Percentiles rank a stretch among this genome's conserved stretches.
Evolutionary conservation across 2,113 vertebrate genomes (phyloP).

Genomic region (Mohoua ochrocephala): DNA sequence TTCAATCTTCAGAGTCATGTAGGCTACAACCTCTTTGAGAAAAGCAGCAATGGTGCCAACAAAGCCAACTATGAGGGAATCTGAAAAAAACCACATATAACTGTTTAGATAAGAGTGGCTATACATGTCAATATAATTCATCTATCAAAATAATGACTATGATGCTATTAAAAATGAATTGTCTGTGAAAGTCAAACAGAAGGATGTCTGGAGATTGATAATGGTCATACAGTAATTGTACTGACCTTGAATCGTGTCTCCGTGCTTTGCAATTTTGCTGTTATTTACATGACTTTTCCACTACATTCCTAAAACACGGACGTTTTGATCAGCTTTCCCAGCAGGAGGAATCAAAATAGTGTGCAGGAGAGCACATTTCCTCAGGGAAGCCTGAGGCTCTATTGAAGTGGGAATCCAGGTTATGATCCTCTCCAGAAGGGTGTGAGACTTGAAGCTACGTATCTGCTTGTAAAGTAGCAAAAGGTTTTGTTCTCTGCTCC

Average conservation of each 20-base stretch:
- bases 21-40: neutral
- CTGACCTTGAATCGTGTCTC: neutral
- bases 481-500: neutral
- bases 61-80: neutral
- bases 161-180: neutral
- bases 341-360: neutral
- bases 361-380: neutral
- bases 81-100: neutral
- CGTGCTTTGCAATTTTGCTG: neutral
- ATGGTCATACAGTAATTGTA: neutral
- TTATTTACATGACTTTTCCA: neutral
- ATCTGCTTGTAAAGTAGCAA: neutral
- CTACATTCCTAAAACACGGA: neutral
- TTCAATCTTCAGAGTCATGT: neutral
- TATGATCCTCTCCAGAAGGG: neutral
- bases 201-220: neutral
- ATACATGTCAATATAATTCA: neutral
- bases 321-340: neutral
- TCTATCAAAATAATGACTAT: neutral
- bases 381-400: neutral
- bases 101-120: neutral
- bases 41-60: neutral
- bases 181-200: neutral
- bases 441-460: neutral
- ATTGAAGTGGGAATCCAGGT: neutral